A percentile compares a stretch with the other conserved stretches of the same genome.
Conservation (phyloP, 2,113 vertebrate species). For the Carlito syrichta region DNA sequence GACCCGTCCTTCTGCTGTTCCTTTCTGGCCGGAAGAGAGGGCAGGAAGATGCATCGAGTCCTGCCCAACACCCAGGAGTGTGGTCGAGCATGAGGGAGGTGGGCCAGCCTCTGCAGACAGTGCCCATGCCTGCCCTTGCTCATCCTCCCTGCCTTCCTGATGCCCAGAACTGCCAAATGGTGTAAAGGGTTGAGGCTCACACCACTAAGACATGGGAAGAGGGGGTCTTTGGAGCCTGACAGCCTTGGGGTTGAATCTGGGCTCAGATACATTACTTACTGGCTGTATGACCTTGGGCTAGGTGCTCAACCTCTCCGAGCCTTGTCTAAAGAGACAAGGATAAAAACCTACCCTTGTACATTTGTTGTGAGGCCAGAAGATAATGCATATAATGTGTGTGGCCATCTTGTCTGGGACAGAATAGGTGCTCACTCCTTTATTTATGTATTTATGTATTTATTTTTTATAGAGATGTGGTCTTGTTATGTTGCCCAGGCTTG, state of each 20-base stretch:
- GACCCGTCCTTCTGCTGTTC: not conserved
- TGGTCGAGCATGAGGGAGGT: not conserved
- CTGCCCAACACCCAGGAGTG: not conserved
- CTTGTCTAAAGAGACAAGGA: not conserved
- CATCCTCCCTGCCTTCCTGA: not conserved
- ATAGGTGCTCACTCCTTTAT: not conserved
- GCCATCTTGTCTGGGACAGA: not conserved
- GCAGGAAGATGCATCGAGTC: too few species aligned
- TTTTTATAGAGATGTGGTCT: too few species aligned
- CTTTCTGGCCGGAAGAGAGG: too few species aligned
- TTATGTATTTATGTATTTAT: too few species aligned
- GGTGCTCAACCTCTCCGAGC: not conserved
- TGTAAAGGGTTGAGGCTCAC: rapidly evolving
- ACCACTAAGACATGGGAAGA: too few species aligned
- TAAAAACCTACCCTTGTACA: not conserved
- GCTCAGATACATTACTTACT: not conserved
- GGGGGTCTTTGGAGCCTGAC: not conserved
- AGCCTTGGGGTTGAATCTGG: not conserved
- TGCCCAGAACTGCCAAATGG: not conserved
- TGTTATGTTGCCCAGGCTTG: too few species aligned
- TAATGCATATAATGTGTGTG: not conserved
- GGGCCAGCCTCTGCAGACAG: too few species aligned
- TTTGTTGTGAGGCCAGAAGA: not conserved
- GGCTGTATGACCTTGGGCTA: not conserved
- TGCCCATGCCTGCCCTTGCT: too few species aligned